phyloP scores from a whole-genome alignment of 2,113 vertebrate genomes.

The Tetrax tetrax region DNA sequence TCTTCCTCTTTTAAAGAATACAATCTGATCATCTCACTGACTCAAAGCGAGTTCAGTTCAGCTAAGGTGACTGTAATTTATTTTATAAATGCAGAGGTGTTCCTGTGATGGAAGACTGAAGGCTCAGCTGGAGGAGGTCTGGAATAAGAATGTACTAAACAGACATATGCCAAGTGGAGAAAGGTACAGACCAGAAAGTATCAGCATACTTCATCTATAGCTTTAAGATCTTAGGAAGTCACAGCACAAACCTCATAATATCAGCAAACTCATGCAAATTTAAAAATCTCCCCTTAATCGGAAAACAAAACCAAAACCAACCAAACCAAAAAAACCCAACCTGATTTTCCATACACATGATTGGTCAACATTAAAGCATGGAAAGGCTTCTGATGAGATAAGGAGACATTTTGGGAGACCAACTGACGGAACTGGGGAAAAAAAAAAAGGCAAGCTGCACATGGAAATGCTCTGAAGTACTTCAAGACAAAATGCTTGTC shows the following conservation, averaged over 20 bases:
- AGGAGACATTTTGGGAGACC: neutral
- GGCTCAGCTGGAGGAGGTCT: neutral
- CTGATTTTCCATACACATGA: neutral
- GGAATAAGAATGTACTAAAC: neutral
- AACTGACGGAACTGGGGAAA: neutral
- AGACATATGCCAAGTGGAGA: neutral
- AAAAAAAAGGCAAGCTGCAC: neutral
- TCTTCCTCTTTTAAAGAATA: neutral
- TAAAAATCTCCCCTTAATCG: neutral
- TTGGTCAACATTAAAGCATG: neutral
- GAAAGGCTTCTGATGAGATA: neutral
- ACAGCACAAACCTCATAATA: neutral
- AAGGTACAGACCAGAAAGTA: neutral
- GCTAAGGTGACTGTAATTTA: neutral
- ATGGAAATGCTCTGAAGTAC: neutral
- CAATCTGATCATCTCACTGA: neutral
- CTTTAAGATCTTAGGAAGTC: neutral
- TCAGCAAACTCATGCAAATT: neutral
- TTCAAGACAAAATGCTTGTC: neutral
- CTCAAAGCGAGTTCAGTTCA: neutral
- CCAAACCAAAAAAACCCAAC: neutral
- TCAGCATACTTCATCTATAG: neutral
- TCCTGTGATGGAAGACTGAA: neutral
- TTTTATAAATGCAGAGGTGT: neutral
- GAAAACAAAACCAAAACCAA: neutral